Percentiles rank a stretch among this genome's conserved stretches.
Evolutionary conservation across 2,797 vertebrate species (phyloP).

Genomic region (Danio kyathit): DNA sequence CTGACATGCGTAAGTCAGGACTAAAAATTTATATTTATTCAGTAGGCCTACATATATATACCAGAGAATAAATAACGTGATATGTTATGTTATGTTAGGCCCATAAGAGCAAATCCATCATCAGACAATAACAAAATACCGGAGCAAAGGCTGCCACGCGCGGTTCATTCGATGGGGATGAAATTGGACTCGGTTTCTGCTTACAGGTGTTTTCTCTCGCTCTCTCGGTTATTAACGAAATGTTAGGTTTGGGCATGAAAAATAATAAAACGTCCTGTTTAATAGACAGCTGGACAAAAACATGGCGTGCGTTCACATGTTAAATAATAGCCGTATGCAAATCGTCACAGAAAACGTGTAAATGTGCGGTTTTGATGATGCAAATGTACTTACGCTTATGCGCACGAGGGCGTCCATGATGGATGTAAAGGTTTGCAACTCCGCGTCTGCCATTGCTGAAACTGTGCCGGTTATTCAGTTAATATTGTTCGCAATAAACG

Average conservation of each 20-base stretch:
- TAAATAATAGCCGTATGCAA: neutral
- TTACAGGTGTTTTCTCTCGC: neutral
- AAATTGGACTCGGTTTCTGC: too few species aligned
- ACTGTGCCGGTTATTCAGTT: neutral
- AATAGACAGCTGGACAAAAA: neutral
- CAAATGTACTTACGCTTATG: constrained; percentile 87
- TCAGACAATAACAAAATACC: too few species aligned
- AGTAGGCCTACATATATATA: too few species aligned
- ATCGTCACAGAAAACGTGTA: neutral
- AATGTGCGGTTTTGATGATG: neutral
- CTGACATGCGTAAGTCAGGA: neutral
- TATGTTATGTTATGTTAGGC: neutral
- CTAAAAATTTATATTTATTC: neutral
- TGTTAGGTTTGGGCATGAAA: neutral
- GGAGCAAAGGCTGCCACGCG: neutral
- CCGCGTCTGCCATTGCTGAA: constrained; percentile 87
- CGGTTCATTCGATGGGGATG: neutral
- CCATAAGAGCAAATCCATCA: neutral
- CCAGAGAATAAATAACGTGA: neutral
- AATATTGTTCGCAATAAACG: neutral
- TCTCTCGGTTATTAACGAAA: neutral
- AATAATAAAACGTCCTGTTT: neutral
- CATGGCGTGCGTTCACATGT: neutral
- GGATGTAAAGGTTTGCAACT: constrained; percentile 91
- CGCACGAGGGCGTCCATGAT: constrained; percentile 95